Conservation (phyloP, 2,888 invertebrate species). For the Piscicola geometra region DNA sequence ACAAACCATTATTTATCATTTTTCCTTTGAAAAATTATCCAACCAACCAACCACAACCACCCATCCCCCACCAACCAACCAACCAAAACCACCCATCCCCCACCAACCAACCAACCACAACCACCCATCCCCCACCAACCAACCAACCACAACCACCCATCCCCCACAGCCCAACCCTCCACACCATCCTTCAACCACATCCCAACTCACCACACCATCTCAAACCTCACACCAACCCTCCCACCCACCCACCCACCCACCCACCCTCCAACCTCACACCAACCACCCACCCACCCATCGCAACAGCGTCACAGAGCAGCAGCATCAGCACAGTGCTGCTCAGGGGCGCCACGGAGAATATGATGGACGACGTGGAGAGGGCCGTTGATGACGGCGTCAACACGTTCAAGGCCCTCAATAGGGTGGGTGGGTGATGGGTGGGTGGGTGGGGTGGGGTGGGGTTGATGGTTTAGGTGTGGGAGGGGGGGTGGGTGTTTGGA, state of each 20-base stretch:
- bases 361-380: constrained; percentile 97
- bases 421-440: constrained; percentile 57
- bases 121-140: not conserved
- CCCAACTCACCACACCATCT: no score
- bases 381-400: constrained; percentile 98
- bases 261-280: not conserved
- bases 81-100: no score
- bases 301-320: constrained; percentile 66
- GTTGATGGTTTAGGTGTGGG: no score
- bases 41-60: no score
- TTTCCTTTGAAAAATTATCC: not conserved
- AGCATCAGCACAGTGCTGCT: constrained; percentile 88
- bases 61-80: no score
- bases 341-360: constrained; percentile 92
- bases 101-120: no score
- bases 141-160: not conserved
- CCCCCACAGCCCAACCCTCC: no score
- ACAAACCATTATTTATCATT: not conserved
- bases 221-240: no score
- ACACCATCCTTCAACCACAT: not conserved
- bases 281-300: not conserved
- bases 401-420: constrained; percentile 85
- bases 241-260: not conserved
- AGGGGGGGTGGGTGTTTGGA: no score
- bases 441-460: no score